Percentiles rank a stretch among this genome's conserved stretches.
phyloP scores from a whole-genome alignment of 2,113 vertebrate species.

The Corvus moneduloides region DNA sequence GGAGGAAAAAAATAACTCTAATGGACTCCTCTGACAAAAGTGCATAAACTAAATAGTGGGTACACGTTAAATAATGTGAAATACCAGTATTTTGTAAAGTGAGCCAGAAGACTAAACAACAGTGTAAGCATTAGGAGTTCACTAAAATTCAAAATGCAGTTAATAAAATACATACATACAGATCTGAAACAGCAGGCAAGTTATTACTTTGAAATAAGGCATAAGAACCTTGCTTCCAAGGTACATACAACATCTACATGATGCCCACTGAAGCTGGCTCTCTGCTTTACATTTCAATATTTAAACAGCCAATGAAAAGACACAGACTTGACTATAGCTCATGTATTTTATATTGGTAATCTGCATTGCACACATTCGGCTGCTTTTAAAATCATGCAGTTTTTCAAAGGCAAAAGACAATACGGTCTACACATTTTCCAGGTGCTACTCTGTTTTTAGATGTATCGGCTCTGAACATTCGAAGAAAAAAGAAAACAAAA shows the following conservation, averaged over 20 bases:
- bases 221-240: neutral
- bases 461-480: neutral
- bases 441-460: neutral
- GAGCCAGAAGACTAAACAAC: neutral
- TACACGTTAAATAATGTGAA: neutral
- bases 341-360: neutral
- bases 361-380: neutral
- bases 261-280: neutral
- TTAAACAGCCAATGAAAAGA: neutral
- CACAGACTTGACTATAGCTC: neutral
- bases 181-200: neutral
- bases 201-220: neutral
- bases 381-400: neutral
- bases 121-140: neutral
- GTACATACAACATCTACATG: neutral
- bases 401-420: neutral
- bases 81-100: neutral
- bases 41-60: neutral
- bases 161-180: neutral
- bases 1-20: neutral
- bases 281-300: neutral
- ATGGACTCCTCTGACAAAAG: neutral
- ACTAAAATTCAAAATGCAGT: neutral
- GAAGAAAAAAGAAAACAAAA: neutral
- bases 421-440: neutral